These are phyloP conservation scores for Campylomormyrus numenius DNA, from an alignment of 2,113 vertebrate species.

Conservation along the genomic window DNA sequence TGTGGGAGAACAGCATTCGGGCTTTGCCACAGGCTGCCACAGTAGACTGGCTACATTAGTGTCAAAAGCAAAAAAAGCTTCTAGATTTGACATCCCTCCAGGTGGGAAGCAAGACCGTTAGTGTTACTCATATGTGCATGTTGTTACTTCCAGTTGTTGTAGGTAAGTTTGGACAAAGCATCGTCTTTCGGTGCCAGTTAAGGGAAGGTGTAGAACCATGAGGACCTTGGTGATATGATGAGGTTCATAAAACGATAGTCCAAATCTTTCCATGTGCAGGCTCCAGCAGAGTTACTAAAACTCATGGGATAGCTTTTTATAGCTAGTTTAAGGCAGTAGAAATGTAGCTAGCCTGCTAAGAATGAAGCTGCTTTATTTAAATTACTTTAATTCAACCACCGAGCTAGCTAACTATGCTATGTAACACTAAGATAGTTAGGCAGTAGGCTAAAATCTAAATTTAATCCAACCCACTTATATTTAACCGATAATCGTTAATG, in stretches of 20 bases:
- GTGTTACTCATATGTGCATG: not conserved
- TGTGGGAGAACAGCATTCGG: not conserved
- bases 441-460: not conserved
- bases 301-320: not conserved
- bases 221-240: not conserved
- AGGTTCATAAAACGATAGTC: not conserved
- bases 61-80: not conserved
- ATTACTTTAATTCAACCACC: not conserved
- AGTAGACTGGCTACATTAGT: not conserved
- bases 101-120: not conserved
- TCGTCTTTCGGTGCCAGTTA: not conserved
- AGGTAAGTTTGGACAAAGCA: not conserved
- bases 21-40: not conserved
- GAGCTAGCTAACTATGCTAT: not conserved
- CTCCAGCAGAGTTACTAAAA: not conserved
- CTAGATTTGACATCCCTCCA: not conserved
- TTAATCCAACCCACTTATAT: not conserved
- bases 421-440: not conserved
- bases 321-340: not conserved
- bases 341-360: slow-evolving; percentile 6
- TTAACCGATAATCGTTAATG: not conserved
- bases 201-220: not conserved
- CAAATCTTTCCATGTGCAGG: not conserved
- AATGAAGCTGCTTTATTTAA: not conserved
- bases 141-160: not conserved